Evolutionary conservation across 2,113 vertebrate genomes (phyloP).

Genomic region (Heptranchias perlo): DNA sequence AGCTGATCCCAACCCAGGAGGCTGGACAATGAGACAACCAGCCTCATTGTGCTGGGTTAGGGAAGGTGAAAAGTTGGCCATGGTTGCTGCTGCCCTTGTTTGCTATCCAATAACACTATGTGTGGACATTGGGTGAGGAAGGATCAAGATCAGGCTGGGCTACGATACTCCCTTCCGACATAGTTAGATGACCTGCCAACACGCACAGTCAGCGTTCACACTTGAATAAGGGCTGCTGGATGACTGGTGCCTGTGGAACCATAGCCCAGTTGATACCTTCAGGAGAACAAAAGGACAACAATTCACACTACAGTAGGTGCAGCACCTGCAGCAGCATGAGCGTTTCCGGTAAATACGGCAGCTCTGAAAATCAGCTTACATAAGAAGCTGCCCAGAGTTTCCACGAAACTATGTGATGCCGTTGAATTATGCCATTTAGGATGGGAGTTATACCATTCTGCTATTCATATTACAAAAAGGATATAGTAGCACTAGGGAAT

Average conservation of each 20-base stretch:
- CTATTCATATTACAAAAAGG: neutral
- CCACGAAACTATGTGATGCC: neutral
- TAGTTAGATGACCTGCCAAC: neutral
- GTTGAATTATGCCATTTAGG: neutral
- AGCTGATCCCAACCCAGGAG: neutral
- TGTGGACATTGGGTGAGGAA: neutral
- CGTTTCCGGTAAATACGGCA: neutral
- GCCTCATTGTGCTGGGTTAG: too few relatives aligned
- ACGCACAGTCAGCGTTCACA: neutral
- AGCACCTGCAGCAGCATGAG: neutral
- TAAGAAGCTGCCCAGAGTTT: neutral
- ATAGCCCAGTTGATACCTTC: neutral
- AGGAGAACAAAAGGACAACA: neutral
- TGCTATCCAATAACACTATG: neutral
- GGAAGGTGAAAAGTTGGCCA: neutral
- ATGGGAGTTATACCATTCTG: neutral
- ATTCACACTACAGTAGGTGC: neutral
- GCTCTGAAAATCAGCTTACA: neutral
- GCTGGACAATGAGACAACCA: neutral
- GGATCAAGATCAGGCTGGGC: neutral
- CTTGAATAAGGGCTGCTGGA: neutral
- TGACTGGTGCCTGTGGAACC: too few relatives aligned
- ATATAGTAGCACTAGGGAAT: neutral
- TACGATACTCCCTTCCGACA: neutral
- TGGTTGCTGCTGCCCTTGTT: neutral